phyloP scores from a whole-genome alignment of 2,113 vertebrate genomes.

The Chionis minor region DNA sequence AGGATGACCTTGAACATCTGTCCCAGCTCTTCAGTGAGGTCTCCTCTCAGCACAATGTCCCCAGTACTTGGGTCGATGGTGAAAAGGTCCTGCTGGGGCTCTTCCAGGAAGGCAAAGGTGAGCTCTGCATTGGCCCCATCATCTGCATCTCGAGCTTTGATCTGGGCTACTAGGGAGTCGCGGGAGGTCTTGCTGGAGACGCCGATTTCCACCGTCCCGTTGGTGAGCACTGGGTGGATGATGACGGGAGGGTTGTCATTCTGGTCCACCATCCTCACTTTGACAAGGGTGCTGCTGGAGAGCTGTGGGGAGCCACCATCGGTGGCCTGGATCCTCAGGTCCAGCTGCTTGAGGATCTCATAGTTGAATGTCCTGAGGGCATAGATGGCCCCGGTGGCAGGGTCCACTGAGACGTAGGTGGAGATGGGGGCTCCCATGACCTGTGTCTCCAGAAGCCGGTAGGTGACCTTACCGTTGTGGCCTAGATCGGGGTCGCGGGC shows the following conservation, averaged over 20 bases:
- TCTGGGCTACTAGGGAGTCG: conserved; percentile 85
- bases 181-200: conserved; percentile 86
- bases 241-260: conserved; percentile 92
- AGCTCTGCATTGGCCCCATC: conserved; percentile 88
- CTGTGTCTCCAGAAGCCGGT: conserved; percentile 83
- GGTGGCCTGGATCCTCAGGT: conserved; percentile 87
- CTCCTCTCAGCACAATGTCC: conserved; percentile 83
- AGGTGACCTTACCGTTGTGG: conserved; percentile 87
- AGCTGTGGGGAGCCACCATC: conserved; percentile 91
- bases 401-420: conserved; percentile 91
- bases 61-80: conserved; percentile 85
- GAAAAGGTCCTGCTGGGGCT: conserved; percentile 82
- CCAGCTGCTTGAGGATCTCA: conserved; percentile 86
- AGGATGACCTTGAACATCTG: conserved; percentile 83
- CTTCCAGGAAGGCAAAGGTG: conserved; percentile 84
- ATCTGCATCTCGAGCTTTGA: conserved; percentile 89
- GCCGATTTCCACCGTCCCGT: conserved; percentile 85
- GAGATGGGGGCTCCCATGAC: conserved; percentile 83
- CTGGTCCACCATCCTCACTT: conserved; percentile 89
- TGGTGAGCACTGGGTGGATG: conserved; percentile 82
- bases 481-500: conserved; percentile 87
- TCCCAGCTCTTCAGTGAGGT: conserved; percentile 84
- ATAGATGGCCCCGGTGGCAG: conserved; percentile 88
- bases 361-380: conserved; percentile 93
- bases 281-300: conserved; percentile 86